These are phyloP conservation scores for Pelodiscus sinensis DNA, from an alignment of 2,113 vertebrate species.

Conservation along the genomic window DNA sequence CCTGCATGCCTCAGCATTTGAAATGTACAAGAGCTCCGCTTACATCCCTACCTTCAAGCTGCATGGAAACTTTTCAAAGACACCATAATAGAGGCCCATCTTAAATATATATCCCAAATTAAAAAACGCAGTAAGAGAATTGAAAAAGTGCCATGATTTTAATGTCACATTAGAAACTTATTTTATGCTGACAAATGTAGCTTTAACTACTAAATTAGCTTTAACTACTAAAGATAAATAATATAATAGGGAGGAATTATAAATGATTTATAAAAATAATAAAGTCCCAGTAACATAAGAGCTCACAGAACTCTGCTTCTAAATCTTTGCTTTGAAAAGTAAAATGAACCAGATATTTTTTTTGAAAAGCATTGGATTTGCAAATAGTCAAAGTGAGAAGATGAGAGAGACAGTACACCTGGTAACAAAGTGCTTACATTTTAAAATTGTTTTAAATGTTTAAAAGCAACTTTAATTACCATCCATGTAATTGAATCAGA, in stretches of 20 bases:
- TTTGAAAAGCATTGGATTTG: not conserved
- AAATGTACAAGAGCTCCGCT: too few relatives aligned
- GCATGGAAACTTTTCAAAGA: too few relatives aligned
- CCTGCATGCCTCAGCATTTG: too few relatives aligned
- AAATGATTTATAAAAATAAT: not conserved
- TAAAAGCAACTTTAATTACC: not conserved
- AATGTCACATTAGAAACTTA: not conserved
- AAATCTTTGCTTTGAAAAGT: not conserved
- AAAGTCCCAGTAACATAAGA: not conserved
- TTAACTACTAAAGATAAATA: not conserved
- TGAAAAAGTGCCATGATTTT: not conserved
- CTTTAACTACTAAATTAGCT: too few relatives aligned
- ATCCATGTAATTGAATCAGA: not conserved
- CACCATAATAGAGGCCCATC: too few relatives aligned
- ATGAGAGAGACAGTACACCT: not conserved
- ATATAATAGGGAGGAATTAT: not conserved
- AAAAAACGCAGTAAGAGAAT: too few relatives aligned
- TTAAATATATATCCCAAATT: too few relatives aligned
- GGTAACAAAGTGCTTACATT: not conserved
- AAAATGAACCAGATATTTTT: not conserved
- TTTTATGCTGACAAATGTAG: not conserved
- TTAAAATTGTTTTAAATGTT: not conserved
- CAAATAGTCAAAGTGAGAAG: not conserved
- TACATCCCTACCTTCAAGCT: too few relatives aligned
- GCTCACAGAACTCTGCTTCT: not conserved